Base-by-base conservation (phyloP, 2,113 vertebrate species). In the Chloebia gouldiae region DNA sequence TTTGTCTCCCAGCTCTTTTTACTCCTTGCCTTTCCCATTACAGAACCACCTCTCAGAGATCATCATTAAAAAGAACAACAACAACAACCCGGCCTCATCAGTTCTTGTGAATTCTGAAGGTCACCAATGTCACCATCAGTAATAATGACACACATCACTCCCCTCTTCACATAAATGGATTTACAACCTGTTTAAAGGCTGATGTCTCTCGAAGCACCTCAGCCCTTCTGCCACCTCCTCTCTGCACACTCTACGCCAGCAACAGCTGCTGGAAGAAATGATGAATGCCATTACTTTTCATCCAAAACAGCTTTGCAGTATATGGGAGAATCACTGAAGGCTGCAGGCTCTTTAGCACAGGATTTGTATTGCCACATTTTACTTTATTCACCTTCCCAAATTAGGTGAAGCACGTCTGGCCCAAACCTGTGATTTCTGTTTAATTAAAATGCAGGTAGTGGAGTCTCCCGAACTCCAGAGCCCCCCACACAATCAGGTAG, bases 221-320 rank as follows among this genome's bases (percentile, higher is more conserved):
- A 66, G 53, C 68, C 72, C 66, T 93, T 90, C 86, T 91, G 91
- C 83, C 76, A 33, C 59, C 44, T 83, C 59, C 68, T 75, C 69
- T 81, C 69, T 1, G 3, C 59, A 79, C 78, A 86, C 72, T 78
- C 76, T 86, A 60, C 78, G 94, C 79, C 63, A 91, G 72, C 82
- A 96, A 88, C 92, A 95, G 90, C 93, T 95, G 89, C 91, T 96
- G 50, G n/a, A 87, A 92, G 83, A 93, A 92, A 95, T 87, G 45
- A 97, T 73, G 60, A 92, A 91, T 92, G 93, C 94, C 88, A 88
- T 91, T 95, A 90, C 80, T 92, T 94, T 93, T 93, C 82, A 93
- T 92, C 94, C 94, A 93, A 80, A 95, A 86, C 86, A 93, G 90
- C 90, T 91, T 87, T 86, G 81, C 64, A 57, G 86, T 93, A 65